Evolutionary conservation across 2,888 invertebrate genomes (phyloP).

Genomic region (Torymus tubicola): DNA sequence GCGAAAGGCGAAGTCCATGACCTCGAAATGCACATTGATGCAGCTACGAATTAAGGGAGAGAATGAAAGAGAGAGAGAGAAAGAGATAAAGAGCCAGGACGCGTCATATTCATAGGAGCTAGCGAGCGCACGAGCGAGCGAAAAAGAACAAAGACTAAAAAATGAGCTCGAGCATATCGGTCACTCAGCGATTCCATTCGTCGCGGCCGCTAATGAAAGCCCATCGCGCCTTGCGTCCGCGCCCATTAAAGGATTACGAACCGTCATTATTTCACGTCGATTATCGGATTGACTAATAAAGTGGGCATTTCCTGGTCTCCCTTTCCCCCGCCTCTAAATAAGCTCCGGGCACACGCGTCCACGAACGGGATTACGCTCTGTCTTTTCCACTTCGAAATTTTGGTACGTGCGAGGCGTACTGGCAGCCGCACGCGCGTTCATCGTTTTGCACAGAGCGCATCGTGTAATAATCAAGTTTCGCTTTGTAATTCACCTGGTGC

Average conservation of each 20-base stretch:
- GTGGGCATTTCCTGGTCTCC: constrained; percentile 22
- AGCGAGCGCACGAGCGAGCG: neutral
- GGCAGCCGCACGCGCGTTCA: neutral
- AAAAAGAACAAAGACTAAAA: too few relatives aligned
- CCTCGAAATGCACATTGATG: neutral
- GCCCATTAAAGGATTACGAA: constrained; percentile 54
- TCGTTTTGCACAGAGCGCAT: neutral
- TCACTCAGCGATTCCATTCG: constrained; percentile 20
- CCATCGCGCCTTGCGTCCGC: neutral
- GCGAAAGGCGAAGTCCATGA: neutral
- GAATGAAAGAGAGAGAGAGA: constrained; percentile 7
- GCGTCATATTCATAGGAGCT: too few relatives aligned
- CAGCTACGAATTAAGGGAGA: neutral
- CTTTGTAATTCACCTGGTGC: constrained; percentile 38
- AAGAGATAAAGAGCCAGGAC: too few relatives aligned
- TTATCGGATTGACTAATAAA: constrained; percentile 57
- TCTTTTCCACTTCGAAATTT: constrained; percentile 35
- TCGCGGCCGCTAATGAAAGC: constrained; percentile 45
- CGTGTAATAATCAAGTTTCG: constrained; percentile 48
- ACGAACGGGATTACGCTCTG: neutral
- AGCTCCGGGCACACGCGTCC: constrained; percentile 2
- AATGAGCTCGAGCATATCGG: neutral
- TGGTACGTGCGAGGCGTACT: neutral
- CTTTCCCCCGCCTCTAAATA: constrained; percentile 1
- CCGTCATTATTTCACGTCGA: constrained; percentile 55